Conservation (phyloP, 64 coral and sea anemone species). For the Pocillopora damicornis region DNA sequence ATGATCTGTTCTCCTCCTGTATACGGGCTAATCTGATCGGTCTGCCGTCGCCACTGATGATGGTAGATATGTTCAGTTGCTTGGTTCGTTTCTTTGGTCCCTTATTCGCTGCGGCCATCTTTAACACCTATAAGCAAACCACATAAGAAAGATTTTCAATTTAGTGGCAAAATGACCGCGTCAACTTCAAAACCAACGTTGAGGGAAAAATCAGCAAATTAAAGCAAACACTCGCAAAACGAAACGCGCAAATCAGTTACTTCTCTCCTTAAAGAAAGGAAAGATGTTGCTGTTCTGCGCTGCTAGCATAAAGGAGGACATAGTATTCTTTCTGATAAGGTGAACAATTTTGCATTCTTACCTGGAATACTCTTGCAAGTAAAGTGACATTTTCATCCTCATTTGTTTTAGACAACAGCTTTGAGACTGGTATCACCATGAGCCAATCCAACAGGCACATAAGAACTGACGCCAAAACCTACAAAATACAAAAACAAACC, state of each 20-base stretch:
- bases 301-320: no score
- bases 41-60: constrained; percentile 88
- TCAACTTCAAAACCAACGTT: no score
- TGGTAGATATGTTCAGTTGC: constrained; percentile 78
- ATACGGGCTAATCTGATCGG: constrained; percentile 81
- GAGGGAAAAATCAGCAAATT: no score
- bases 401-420: constrained; percentile 59
- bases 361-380: constrained; percentile 83
- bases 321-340: no score
- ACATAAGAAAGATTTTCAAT: no score
- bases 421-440: constrained; percentile 83
- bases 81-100: constrained; percentile 57
- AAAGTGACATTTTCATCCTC: constrained; percentile 70
- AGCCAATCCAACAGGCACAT: constrained; percentile 89
- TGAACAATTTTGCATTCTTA: neutral
- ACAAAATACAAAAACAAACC: neutral
- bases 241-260: no score
- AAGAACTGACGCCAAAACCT: constrained; percentile 72
- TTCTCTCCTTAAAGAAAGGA: no score
- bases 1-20: constrained; percentile 40
- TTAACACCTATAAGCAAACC: constrained; percentile 49
- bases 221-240: no score
- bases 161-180: no score
- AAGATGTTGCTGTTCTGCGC: no score
- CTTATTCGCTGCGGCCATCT: constrained; percentile 64